phyloP scores from a whole-genome alignment of 30 jellyfish, hydroid and myxozoan species.

The Hydra vulgaris region DNA sequence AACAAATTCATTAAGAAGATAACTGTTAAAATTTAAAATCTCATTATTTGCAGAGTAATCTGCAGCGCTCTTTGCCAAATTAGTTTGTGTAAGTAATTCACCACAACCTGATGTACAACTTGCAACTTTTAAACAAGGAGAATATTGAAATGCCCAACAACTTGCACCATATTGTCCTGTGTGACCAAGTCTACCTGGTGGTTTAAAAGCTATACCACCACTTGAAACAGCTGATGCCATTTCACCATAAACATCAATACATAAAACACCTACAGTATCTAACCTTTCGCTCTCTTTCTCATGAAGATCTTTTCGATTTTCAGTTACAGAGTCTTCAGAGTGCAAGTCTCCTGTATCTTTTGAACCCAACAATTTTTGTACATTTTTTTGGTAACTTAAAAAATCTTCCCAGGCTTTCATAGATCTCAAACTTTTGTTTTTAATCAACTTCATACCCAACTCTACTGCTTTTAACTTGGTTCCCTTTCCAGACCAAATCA shows the following conservation, averaged over 20 bases:
- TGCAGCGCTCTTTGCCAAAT: conserved; percentile 45
- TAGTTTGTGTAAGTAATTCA: conserved; percentile 52
- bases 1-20: conserved; percentile 28
- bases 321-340: not conserved
- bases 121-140: conserved; percentile 23
- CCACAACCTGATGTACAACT: conserved; percentile 77
- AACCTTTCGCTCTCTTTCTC: not conserved
- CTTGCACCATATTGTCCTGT: conserved; percentile 76
- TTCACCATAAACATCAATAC: conserved; percentile 49
- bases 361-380: not conserved
- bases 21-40: not conserved
- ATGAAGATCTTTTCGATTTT: not conserved
- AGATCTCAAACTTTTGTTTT: conserved; percentile 21
- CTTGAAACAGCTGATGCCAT: conserved; percentile 69
- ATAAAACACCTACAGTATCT: conserved; percentile 81
- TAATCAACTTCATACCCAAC: conserved; percentile 16
- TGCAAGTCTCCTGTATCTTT: not conserved
- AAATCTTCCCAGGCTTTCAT: conserved; percentile 22
- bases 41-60: conserved; percentile 15
- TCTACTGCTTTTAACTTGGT: conserved; percentile 43
- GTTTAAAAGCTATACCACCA: conserved; percentile 70
- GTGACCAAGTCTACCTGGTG: conserved; percentile 79
- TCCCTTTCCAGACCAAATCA: conserved; percentile 61
- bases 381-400: conserved; percentile 1
- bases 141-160: conserved; percentile 35